phyloP scores from a whole-genome alignment of 2,113 vertebrate species.

The Gallinago media region DNA sequence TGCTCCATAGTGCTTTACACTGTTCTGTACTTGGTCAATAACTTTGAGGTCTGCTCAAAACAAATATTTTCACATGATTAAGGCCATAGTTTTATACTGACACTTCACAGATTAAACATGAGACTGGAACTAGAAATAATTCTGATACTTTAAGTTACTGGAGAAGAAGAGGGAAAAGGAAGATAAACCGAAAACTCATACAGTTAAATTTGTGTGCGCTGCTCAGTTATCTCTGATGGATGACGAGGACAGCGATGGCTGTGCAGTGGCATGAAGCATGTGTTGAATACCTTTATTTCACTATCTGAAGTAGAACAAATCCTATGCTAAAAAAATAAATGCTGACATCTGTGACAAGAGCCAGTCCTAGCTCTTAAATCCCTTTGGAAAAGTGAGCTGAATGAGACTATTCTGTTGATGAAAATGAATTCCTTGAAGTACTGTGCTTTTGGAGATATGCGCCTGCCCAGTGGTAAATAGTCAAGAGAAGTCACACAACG shows the following conservation, averaged over 20 bases:
- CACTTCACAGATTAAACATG: slow-evolving; percentile 39
- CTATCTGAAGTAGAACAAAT: background rate
- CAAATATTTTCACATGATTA: slow-evolving; percentile 26
- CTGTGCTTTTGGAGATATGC: background rate
- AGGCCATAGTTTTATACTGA: slow-evolving; percentile 40
- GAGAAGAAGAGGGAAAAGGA: background rate
- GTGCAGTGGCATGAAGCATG: background rate
- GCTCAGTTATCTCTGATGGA: background rate
- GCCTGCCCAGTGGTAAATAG: accelerated
- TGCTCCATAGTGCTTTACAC: background rate
- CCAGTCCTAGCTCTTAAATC: background rate
- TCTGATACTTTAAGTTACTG: background rate
- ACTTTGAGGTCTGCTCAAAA: slow-evolving; percentile 42
- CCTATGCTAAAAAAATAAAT: background rate
- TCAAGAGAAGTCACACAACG: background rate
- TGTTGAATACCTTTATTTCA: background rate
- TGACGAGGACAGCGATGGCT: background rate
- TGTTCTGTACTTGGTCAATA: background rate
- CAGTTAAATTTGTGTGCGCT: background rate
- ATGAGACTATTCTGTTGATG: background rate
- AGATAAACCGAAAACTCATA: background rate
- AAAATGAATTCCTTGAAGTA: background rate
- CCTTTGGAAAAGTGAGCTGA: background rate
- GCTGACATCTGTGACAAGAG: background rate
- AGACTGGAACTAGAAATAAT: background rate